Evolutionary conservation across 2,888 invertebrate genomes (phyloP).

Genomic region (Scelioninae gen. 1): DNA sequence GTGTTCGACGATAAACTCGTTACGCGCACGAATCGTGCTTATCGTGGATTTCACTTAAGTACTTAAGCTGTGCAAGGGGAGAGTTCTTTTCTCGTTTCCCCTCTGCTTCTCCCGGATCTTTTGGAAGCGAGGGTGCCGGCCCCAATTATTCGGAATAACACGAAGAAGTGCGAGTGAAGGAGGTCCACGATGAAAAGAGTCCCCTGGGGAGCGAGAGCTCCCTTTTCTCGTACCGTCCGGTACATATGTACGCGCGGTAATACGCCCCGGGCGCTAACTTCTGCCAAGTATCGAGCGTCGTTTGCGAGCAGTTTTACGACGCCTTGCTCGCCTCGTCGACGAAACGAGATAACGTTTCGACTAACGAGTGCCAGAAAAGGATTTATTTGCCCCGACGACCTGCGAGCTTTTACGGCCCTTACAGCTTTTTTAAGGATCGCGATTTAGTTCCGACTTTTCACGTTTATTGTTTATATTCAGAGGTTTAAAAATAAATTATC

Average conservation of each 20-base stretch:
- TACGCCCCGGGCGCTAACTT: conserved; percentile 74
- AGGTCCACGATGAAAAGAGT: neutral
- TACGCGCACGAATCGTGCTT: conserved; percentile 82
- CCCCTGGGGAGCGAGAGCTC: conserved; percentile 7
- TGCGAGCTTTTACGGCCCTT: conserved; percentile 27
- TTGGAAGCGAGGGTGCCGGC: conserved; percentile 61
- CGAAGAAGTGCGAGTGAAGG: conserved; percentile 41
- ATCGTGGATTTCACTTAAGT: conserved; percentile 81
- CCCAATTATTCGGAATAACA: conserved; percentile 76
- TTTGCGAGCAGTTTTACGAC: conserved; percentile 51
- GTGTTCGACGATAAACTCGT: conserved; percentile 81
- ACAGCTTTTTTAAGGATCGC: conserved; percentile 15
- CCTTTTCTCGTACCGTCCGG: neutral
- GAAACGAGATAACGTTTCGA: conserved; percentile 55
- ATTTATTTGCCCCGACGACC: conserved; percentile 58
- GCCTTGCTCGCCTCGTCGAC: conserved; percentile 46
- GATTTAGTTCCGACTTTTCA: conserved; percentile 6
- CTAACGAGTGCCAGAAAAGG: conserved; percentile 58
- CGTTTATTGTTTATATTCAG: neutral
- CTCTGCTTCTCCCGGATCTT: too few relatives aligned
- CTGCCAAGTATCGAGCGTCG: conserved; percentile 69
- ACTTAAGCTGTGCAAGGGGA: conserved; percentile 72
- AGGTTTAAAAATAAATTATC: too few relatives aligned
- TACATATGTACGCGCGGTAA: conserved; percentile 66
- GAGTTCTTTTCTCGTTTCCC: conserved; percentile 37